Conservation (phyloP, 2,113 vertebrate genomes). For the Hippocampus abdominalis region DNA sequence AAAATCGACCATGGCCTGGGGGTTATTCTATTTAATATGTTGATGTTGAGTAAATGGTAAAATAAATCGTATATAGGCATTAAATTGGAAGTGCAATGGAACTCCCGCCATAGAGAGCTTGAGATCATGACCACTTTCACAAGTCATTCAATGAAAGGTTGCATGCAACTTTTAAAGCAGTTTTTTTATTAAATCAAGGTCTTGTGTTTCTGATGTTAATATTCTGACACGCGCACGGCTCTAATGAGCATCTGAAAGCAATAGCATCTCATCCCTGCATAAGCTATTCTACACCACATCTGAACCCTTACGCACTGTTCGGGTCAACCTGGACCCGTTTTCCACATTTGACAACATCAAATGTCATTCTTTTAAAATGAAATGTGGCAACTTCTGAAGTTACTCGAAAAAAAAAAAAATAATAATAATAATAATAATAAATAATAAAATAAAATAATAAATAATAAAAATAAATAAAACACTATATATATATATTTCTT, state of each 20-base stretch:
- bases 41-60: not conserved
- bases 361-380: not conserved
- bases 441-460: too few species aligned
- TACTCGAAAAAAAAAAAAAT: not conserved
- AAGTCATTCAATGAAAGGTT: slow-evolving; percentile 34
- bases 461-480: too few species aligned
- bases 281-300: slow-evolving; percentile 35
- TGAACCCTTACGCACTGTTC: not conserved
- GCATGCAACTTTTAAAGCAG: slow-evolving; percentile 20
- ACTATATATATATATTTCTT: too few species aligned
- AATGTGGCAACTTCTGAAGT: not conserved
- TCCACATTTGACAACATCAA: not conserved
- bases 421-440: too few species aligned
- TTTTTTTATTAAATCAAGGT: slow-evolving; percentile 21
- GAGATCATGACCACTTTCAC: slow-evolving; percentile 29
- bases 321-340: not conserved
- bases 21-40: not conserved
- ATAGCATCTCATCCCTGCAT: not conserved
- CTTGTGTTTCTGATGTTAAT: slow-evolving; percentile 19
- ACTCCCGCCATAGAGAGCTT: slow-evolving; percentile 24
- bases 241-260: slow-evolving; percentile 29
- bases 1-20: not conserved
- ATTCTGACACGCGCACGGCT: slow-evolving; percentile 35
- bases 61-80: not conserved
- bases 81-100: not conserved